phyloP scores from a whole-genome alignment of 2,888 invertebrate genomes.

The Fragum whitleyi region DNA sequence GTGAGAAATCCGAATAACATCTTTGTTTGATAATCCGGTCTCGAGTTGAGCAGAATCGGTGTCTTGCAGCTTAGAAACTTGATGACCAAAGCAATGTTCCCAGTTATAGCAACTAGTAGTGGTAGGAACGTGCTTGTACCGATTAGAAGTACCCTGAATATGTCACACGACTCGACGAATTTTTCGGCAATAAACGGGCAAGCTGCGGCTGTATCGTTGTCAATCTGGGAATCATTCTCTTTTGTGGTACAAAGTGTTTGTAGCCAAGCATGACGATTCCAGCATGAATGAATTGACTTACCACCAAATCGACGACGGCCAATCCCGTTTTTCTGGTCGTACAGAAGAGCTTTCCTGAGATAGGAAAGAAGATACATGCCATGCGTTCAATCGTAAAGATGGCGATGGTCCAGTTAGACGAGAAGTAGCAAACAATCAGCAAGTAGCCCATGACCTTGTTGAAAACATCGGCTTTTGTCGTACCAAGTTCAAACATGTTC shows the following conservation, averaged over 20 bases:
- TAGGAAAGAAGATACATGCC: neutral
- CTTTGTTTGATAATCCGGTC: no score
- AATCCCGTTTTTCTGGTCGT: neutral
- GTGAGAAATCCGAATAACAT: no score
- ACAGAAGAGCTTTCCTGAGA: neutral
- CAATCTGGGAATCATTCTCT: neutral
- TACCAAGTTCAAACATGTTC: neutral
- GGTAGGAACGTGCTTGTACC: neutral
- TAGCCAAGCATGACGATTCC: neutral
- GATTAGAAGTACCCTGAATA: neutral
- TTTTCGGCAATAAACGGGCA: neutral
- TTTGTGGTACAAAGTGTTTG: neutral
- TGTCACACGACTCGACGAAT: neutral
- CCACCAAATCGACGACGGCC: neutral
- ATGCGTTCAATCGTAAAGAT: neutral
- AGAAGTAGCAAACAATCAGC: neutral
- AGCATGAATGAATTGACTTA: neutral
- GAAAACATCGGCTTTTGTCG: neutral
- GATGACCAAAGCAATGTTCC: neutral
- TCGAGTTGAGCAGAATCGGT: neutral
- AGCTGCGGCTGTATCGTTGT: neutral
- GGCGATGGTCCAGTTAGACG: constrained; percentile 1
- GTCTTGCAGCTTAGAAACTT: neutral
- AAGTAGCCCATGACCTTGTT: neutral
- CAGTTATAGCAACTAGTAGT: neutral